Evolutionary conservation across 2,888 invertebrate species (phyloP).

Genomic region (Oscheius sp.): DNA sequence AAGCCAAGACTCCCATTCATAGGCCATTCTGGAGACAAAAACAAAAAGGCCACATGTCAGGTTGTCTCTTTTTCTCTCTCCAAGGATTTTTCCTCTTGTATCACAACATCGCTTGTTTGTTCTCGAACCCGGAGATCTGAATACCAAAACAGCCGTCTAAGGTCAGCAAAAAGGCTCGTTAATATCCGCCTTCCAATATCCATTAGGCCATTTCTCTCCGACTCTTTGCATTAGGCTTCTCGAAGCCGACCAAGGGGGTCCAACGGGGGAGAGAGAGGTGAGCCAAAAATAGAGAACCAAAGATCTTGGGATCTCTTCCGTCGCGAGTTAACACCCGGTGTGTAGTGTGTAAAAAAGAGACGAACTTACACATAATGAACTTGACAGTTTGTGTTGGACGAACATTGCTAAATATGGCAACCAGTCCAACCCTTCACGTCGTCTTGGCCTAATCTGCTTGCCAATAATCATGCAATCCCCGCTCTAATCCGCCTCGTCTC

Average conservation of each 20-base stretch:
- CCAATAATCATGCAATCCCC: neutral
- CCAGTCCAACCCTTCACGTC: too few species aligned
- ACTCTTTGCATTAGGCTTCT: neutral
- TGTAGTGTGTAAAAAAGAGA: too few species aligned
- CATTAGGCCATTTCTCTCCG: neutral
- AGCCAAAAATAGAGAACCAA: neutral
- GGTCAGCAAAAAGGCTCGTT: neutral
- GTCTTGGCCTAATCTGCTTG: constrained; percentile 3
- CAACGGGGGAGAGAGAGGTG: too few species aligned
- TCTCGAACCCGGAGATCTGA: neutral
- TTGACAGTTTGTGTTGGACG: too few species aligned
- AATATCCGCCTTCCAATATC: constrained; percentile 1
- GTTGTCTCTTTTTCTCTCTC: neutral
- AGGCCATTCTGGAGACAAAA: neutral
- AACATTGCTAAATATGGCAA: too few species aligned
- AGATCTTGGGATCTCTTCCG: neutral
- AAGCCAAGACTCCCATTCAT: neutral
- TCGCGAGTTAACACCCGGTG: neutral
- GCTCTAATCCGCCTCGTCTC: neutral
- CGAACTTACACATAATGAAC: too few species aligned
- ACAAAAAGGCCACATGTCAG: neutral
- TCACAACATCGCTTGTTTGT: neutral
- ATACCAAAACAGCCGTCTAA: neutral
- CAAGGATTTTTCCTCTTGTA: neutral
- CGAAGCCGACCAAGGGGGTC: too few species aligned